phyloP scores from a whole-genome alignment of 2,797 vertebrate genomes.

The Enteromius thamalakanensis region DNA sequence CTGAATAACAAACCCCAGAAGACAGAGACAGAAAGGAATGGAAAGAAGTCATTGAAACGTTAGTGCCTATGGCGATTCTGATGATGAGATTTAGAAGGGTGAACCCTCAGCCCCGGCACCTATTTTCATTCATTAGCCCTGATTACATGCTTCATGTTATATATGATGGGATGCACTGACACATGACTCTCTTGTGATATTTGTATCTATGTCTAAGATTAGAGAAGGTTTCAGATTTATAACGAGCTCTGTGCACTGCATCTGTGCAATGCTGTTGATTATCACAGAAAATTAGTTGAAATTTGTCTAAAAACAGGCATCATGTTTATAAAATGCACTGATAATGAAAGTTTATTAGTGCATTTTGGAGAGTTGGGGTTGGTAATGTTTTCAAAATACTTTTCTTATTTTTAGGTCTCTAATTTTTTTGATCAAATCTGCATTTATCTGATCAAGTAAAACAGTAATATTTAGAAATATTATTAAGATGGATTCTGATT shows the following conservation, averaged over 20 bases:
- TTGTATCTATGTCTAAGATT: constrained; percentile 3
- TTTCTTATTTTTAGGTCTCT: background rate
- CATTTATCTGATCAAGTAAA: background rate
- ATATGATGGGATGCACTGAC: constrained; percentile 17
- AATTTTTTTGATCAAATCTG: background rate
- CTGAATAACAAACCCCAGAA: constrained; percentile 40
- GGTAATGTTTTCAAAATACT: background rate
- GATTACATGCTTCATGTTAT: constrained; percentile 53
- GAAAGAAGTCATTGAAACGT: constrained; percentile 8
- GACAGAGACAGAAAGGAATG: constrained; percentile 5
- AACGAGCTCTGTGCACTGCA: background rate
- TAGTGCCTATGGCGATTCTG: constrained; percentile 5
- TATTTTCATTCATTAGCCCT: constrained; percentile 52
- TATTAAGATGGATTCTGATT: background rate
- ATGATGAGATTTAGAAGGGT: constrained; percentile 39
- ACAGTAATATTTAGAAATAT: background rate
- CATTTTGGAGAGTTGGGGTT: background rate
- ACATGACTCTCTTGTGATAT: constrained; percentile 27
- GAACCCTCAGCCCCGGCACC: constrained; percentile 47
- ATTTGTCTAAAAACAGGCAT: background rate
- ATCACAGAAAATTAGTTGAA: background rate
- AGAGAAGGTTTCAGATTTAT: background rate
- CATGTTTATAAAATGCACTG: background rate
- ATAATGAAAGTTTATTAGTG: background rate
- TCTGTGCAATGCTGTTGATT: background rate